phyloP scores from a whole-genome alignment of 2,113 vertebrate genomes.

The Triplophysa dalaica region DNA sequence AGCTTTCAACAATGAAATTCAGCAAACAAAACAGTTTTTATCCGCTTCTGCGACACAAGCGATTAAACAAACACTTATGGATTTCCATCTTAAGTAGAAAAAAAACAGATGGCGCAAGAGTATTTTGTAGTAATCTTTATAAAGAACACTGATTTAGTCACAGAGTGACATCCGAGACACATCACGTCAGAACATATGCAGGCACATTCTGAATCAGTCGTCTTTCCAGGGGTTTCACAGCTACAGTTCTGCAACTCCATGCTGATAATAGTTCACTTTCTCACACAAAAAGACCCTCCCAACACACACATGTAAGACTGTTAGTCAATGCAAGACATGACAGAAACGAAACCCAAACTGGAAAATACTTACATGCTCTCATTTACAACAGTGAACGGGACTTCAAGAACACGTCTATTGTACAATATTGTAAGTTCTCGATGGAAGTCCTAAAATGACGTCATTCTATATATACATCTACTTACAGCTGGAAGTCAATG shows the following conservation, averaged over 20 bases:
- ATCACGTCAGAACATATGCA: constrained; percentile 45
- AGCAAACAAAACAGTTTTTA: background rate
- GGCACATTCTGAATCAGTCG: constrained; percentile 47
- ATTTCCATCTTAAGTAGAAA: background rate
- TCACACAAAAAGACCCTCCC: constrained; percentile 31
- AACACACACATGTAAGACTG: constrained; percentile 34
- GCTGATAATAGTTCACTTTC: constrained; percentile 58
- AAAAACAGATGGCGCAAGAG: background rate
- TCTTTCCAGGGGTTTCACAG: constrained; percentile 49
- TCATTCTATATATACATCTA: constrained; percentile 53
- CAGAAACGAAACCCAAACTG: constrained; percentile 39
- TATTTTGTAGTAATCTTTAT: constrained; percentile 55
- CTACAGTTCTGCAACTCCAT: constrained; percentile 64
- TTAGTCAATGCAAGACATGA: constrained; percentile 31
- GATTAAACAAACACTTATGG: background rate
- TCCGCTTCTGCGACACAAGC: background rate
- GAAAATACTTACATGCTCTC: constrained; percentile 53
- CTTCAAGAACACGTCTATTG: constrained; percentile 42
- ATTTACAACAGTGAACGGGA: constrained; percentile 47
- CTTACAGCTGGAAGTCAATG: constrained; percentile 45
- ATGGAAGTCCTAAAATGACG: constrained; percentile 10
- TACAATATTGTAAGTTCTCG: constrained; percentile 36
- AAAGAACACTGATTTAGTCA: constrained; percentile 51
- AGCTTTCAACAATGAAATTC: background rate
- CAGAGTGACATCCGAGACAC: constrained; percentile 45